phyloP scores from a whole-genome alignment of 1,140 invertebrate genomes.

The Lordiphosa mommai region DNA sequence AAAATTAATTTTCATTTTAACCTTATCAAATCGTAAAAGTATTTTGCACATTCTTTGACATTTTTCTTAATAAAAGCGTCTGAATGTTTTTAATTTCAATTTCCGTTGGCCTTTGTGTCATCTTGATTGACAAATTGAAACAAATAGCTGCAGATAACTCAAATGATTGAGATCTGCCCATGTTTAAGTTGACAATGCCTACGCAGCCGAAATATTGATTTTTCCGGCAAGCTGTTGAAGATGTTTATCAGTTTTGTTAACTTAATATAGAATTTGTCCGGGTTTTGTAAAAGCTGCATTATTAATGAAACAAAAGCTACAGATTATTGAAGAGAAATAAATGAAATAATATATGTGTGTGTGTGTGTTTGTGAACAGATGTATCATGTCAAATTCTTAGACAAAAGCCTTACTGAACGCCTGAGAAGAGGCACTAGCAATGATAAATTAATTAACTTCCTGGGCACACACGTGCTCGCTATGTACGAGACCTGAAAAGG shows the following conservation, averaged over 20 bases:
- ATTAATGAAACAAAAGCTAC: constrained; percentile 7
- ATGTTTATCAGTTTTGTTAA: constrained; percentile 6
- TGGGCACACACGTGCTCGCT: not conserved
- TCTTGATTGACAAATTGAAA: constrained; percentile 13
- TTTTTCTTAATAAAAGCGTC: constrained; percentile 17
- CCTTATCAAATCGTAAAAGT: no score
- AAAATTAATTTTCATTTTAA: no score
- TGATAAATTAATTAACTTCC: constrained; percentile 11
- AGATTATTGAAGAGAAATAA: not conserved
- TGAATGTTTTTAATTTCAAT: constrained; percentile 22
- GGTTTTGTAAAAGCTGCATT: constrained; percentile 1
- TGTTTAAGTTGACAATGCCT: not conserved
- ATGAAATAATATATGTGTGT: not conserved
- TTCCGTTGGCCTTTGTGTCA: constrained; percentile 10
- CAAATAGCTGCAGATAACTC: constrained; percentile 9
- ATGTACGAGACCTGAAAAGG: not conserved
- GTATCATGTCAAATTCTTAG: not conserved
- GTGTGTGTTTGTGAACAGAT: not conserved
- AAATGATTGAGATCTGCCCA: not conserved
- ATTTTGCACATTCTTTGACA: not conserved
- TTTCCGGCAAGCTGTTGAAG: constrained; percentile 1
- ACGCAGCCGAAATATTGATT: not conserved
- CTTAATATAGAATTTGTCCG: not conserved
- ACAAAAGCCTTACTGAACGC: no score
- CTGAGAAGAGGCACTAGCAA: not conserved